phyloP scores from a whole-genome alignment of 2,888 invertebrate species.

The Lithophane semibrunnea region DNA sequence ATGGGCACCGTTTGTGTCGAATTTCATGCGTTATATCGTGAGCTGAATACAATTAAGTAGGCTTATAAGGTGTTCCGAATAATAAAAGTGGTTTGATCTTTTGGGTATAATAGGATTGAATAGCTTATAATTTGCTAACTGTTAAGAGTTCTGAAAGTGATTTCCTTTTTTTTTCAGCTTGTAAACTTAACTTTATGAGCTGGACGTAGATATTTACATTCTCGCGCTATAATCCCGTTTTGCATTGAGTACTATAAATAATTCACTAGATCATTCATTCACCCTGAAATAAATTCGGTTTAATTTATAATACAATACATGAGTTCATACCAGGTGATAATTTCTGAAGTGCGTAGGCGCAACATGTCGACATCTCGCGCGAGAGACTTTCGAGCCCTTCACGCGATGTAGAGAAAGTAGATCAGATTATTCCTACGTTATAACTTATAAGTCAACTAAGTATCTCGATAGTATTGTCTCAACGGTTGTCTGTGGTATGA shows the following conservation, averaged over 20 bases:
- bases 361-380: conserved; percentile 53
- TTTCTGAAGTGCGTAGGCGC: conserved; percentile 59
- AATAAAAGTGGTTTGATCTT: conserved; percentile 36
- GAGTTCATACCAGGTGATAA: conserved; percentile 45
- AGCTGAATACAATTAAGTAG: conserved; percentile 62
- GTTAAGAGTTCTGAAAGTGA: not conserved
- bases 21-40: conserved; percentile 56
- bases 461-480: conserved; percentile 17
- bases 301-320: conserved; percentile 30
- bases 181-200: not conserved
- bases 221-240: not conserved
- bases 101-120: conserved; percentile 9
- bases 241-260: not conserved
- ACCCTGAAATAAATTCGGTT: conserved; percentile 32
- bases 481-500: conserved; percentile 17
- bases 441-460: conserved; percentile 29
- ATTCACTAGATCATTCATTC: not conserved
- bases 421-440: conserved; percentile 48
- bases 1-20: conserved; percentile 42
- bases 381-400: conserved; percentile 58
- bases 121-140: not conserved
- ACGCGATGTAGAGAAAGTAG: conserved; percentile 57
- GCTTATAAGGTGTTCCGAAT: conserved; percentile 29
- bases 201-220: not conserved
- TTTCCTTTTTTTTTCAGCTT: not conserved